These are phyloP conservation scores for Heteronetta atricapilla DNA, from an alignment of 2,113 vertebrate species.

Conservation along the genomic window DNA sequence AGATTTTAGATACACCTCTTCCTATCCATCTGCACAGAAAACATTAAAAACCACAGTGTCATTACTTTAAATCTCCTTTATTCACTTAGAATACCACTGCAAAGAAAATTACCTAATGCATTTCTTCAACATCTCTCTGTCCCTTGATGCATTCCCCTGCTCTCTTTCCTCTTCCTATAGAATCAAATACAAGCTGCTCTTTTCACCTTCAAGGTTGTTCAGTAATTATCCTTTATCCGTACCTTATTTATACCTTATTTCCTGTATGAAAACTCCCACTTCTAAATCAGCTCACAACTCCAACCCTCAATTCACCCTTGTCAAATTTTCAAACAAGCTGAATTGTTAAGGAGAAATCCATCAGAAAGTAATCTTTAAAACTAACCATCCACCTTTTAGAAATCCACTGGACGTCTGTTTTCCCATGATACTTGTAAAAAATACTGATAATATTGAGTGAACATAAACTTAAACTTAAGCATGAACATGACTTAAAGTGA, in stretches of 20 bases:
- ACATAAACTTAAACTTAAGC: neutral
- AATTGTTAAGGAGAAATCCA: neutral
- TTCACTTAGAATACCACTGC: fast-evolving
- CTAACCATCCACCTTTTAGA: neutral
- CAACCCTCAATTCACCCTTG: conserved; percentile 11
- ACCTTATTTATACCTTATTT: neutral
- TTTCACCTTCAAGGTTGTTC: neutral
- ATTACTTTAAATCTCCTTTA: neutral
- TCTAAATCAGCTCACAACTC: neutral
- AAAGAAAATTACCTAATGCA: neutral
- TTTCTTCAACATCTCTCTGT: neutral
- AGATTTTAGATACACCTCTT: neutral
- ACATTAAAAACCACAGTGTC: neutral
- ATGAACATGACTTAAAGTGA: neutral
- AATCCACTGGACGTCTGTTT: neutral
- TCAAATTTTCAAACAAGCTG: conserved; percentile 19
- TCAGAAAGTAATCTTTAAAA: neutral
- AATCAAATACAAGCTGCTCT: neutral
- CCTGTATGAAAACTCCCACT: neutral
- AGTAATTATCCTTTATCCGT: neutral
- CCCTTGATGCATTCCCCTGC: neutral
- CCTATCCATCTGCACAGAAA: neutral
- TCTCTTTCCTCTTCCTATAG: neutral
- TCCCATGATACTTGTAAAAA: neutral
- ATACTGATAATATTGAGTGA: neutral